These are phyloP conservation scores for Heterodera schachtii DNA, from an alignment of 1,140 invertebrate genomes.

Conservation along the genomic window DNA sequence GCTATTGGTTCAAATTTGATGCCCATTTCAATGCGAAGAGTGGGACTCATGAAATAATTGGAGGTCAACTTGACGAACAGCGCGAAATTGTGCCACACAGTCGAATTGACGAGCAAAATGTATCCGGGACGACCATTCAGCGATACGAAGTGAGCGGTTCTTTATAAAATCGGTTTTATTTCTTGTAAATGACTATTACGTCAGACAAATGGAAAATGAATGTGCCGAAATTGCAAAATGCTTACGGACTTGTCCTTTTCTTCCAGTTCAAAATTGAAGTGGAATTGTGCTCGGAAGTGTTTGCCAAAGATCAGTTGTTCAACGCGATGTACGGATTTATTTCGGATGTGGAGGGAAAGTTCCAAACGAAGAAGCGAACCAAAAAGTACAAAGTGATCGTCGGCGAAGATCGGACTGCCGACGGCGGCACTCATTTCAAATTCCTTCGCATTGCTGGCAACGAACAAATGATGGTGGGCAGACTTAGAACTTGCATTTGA, in stretches of 20 bases:
- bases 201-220: too few species aligned
- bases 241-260: too few species aligned
- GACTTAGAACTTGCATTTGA: background rate
- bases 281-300: conserved; percentile 10
- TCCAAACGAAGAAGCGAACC: conserved; percentile 19
- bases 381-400: conserved; percentile 28
- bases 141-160: conserved; percentile 1
- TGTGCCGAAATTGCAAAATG: background rate
- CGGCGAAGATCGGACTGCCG: background rate
- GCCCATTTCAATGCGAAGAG: conserved; percentile 11
- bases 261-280: conserved; percentile 26
- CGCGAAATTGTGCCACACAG: conserved; percentile 18
- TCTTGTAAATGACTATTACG: too few species aligned
- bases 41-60: conserved; percentile 8
- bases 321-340: conserved; percentile 19
- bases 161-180: too few species aligned
- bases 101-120: background rate
- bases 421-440: conserved; percentile 5
- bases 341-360: background rate
- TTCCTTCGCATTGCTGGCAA: conserved; percentile 19
- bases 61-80: conserved; percentile 7
- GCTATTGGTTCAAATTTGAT: conserved; percentile 22
- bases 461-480: conserved; percentile 3
- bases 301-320: conserved; percentile 7
- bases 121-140: background rate